Conservation (phyloP, 1,140 invertebrate species). For the Heliconius eleuchia region DNA sequence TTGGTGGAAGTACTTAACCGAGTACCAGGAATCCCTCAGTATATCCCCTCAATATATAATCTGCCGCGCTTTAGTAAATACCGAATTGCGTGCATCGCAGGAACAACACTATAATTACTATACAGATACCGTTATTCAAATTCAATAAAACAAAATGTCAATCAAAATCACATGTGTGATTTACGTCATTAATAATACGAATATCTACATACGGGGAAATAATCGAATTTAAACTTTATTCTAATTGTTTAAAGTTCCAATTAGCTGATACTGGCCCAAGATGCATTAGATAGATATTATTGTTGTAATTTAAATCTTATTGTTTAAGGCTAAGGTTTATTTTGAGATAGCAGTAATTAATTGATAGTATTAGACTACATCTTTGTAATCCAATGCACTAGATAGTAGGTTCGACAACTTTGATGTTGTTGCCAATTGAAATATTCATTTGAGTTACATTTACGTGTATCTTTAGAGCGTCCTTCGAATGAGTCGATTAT, state of each 20-base stretch:
- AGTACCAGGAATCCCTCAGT: too few species aligned
- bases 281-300: background rate
- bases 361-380: slow-evolving; percentile 9
- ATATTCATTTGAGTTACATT: slow-evolving; percentile 4
- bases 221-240: background rate
- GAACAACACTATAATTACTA: background rate
- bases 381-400: slow-evolving; percentile 14
- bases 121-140: slow-evolving; percentile 13
- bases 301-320: background rate
- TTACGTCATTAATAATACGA: slow-evolving; percentile 21
- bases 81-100: background rate
- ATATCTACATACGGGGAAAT: background rate
- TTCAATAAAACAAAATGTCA: slow-evolving; percentile 29
- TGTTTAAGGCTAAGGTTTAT: background rate
- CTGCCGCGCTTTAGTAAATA: too few species aligned
- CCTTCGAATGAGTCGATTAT: background rate
- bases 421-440: slow-evolving; percentile 28
- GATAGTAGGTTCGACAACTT: slow-evolving; percentile 23
- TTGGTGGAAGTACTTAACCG: too few species aligned
- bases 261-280: background rate
- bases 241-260: background rate
- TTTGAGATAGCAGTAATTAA: background rate
- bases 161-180: slow-evolving; percentile 30
- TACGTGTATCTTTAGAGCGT: background rate
- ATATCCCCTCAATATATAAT: too few species aligned